Percentiles rank a stretch among this genome's conserved stretches.
These are phyloP conservation scores for Crenuchus spilurus DNA, from an alignment of 2,797 vertebrate genomes.

Conservation along the genomic window DNA sequence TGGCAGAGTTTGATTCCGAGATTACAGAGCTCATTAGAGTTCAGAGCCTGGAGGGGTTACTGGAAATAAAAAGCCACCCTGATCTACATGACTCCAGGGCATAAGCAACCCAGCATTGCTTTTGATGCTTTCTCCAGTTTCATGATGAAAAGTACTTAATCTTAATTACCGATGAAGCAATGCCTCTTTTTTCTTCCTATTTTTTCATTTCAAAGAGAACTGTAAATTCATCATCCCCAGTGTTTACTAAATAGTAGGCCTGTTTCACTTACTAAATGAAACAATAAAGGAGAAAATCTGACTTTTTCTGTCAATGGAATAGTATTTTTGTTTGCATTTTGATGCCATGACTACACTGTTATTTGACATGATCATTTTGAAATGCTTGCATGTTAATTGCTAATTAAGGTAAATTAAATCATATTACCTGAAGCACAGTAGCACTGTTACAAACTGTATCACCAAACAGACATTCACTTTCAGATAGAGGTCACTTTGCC, in stretches of 20 bases:
- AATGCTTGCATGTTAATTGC: too few relatives aligned
- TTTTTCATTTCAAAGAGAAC: neutral
- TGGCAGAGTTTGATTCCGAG: conserved; percentile 45
- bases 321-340: too few relatives aligned
- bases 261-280: neutral
- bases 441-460: neutral
- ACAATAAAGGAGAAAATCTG: too few relatives aligned
- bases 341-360: too few relatives aligned
- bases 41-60: conserved; percentile 39
- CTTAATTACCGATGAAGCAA: conserved; percentile 42
- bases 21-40: conserved; percentile 48
- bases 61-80: conserved; percentile 48
- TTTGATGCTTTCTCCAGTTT: conserved; percentile 37
- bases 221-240: neutral
- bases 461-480: neutral
- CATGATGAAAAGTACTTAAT: conserved; percentile 38
- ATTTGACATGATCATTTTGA: too few relatives aligned
- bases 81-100: conserved; percentile 30
- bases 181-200: neutral
- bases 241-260: neutral
- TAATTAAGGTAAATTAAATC: too few relatives aligned
- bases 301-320: too few relatives aligned
- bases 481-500: neutral
- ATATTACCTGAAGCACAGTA: neutral
- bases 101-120: neutral